Base-by-base conservation (phyloP, 2,888 invertebrate genomes). In the Calliphora vomitoria region DNA sequence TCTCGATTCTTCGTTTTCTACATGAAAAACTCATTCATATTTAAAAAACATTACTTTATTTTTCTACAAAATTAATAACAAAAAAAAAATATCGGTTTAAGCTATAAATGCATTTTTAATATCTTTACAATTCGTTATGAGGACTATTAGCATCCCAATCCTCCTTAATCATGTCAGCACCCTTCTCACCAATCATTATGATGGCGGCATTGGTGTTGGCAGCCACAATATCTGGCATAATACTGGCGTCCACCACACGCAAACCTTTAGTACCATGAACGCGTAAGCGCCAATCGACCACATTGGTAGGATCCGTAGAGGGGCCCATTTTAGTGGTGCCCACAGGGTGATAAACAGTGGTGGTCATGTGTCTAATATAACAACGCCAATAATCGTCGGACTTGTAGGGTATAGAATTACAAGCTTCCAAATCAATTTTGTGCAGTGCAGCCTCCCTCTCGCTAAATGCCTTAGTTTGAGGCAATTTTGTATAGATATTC, bases 321-420 rank as follows among this genome's bases (percentile, higher is more conserved):
- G 95, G 94, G 4, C 96, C 96, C 96, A 96, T 96, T 92, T 94
- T 95, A 0, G 94, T 94, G 0, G 95, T 95, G 71, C 97, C 95
- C 2, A 95, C 95, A 0, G 97, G 97, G 93, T 97, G 97, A 90
- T 96, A 97, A 58, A 97, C 95, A 0, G 97, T 97, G 88, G 96
- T 96, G 1, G 95, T 95, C 91, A 96, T 96, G 91, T 98, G 97
- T 44, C 97, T 95, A 41, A 97, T 94, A 88, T 96, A 95, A 91
- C 98, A 98, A 90, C 97, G 97, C 97, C 98, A 97, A 91, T 97
- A 98, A 71, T 97, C 97, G 91, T 98, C 97, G 13, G 96, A 96
- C 89, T 96, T 96, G 76, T 96, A 95, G 0, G 94, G 93, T 83
- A 95, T 95, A 13, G 95, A 95, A 82, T 96, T 95, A 91, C 98